phyloP scores from a whole-genome alignment of 2,113 vertebrate genomes.

The Tapirus terrestris region DNA sequence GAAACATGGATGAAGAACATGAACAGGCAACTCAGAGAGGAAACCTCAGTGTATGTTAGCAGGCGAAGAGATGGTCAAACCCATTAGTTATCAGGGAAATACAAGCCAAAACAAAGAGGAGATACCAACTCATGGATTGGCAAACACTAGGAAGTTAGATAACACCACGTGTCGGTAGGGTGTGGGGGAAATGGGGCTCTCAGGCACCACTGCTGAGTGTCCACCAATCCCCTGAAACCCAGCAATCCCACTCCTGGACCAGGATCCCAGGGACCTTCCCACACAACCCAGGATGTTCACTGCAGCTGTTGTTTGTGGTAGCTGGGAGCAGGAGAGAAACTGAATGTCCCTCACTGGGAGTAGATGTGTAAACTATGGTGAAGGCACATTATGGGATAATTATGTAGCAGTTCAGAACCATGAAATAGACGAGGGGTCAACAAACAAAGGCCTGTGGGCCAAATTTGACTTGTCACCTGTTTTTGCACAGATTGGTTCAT shows the following conservation, averaged over 20 bases:
- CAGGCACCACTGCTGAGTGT: rapidly evolving
- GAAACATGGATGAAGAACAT: neutral
- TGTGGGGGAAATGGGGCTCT: neutral
- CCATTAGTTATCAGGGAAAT: neutral
- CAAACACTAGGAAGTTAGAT: neutral
- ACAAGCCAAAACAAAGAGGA: neutral
- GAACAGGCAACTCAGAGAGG: neutral
- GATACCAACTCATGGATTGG: neutral
- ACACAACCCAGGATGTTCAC: neutral
- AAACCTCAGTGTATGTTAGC: neutral
- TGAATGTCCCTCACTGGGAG: neutral
- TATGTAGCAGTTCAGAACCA: neutral
- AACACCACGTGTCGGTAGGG: neutral
- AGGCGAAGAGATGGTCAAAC: neutral
- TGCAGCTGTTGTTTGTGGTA: neutral
- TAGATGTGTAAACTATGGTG: neutral
- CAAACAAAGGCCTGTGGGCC: neutral
- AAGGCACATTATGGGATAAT: neutral
- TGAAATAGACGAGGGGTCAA: neutral
- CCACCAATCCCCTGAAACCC: neutral
- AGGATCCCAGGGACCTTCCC: neutral
- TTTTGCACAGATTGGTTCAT: neutral
- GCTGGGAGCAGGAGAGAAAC: neutral
- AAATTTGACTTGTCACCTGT: neutral
- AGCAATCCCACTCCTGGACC: neutral